Base-by-base conservation (phyloP, 2,113 vertebrate genomes). In the Osmerus mordax region DNA sequence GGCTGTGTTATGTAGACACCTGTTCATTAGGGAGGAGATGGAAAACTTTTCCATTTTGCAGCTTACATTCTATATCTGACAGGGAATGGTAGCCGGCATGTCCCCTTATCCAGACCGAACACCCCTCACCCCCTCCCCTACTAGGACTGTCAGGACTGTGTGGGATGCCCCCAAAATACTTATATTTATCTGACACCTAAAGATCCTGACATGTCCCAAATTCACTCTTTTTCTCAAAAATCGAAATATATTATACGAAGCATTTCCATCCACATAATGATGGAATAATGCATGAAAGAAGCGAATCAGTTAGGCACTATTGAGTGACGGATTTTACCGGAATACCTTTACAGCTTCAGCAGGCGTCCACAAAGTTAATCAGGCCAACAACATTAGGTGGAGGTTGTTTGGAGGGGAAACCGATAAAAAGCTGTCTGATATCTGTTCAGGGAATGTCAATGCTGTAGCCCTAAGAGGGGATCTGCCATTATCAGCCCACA, bases 1-100 rank as follows among this genome's bases (percentile, higher is more conserved):
- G 88, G 80, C 86, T 88, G 87, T 91, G 91, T 89, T 91, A 84
- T 90, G 88, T 89, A 90, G 89, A 92, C 89, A 91, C 90, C 90
- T 91, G 87, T 91, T 91, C 88, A 89, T 90, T 91, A 91, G 85
- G 78, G 64, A 41, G 73, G 67, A 73, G 76, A 87, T 41, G 83
- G 86, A 79, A 87, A 85, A 89, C 75, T 81, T 88, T 90, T 66
- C 80, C 78, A 58, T 36, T 81, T 58, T 73, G 52, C 61, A 23
- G 51, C 29, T 23, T 4, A 18, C 54, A 15, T n/a, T 56, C 15
- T 56, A n/a, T 15, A 56, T 56, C 41, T 47, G 41, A 47, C 41
- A 11, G 32, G 32, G 32, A 36, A 4, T 36, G 32, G 32, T 36
- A 36, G 32, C 32, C 32, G 5, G 4, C 7, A 36, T 36, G 32